These are phyloP conservation scores for Cariama cristata DNA, from an alignment of 2,113 vertebrate species.

Conservation along the genomic window DNA sequence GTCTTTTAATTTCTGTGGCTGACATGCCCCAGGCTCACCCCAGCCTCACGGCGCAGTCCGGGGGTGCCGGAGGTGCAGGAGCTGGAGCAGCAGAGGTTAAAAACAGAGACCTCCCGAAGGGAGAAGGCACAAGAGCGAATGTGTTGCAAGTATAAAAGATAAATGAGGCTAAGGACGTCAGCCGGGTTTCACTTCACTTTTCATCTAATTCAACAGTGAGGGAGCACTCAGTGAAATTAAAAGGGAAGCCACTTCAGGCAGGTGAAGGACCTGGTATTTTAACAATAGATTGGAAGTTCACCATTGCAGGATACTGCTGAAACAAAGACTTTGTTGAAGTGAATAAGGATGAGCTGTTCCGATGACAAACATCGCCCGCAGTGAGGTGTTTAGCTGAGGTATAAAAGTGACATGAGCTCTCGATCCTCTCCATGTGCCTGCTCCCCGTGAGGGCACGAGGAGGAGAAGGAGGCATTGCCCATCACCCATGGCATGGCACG, in stretches of 20 bases:
- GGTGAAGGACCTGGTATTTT: background rate
- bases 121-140: background rate
- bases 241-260: background rate
- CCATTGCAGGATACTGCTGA: background rate
- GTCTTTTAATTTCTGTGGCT: background rate
- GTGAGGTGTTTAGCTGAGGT: background rate
- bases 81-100: background rate
- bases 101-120: background rate
- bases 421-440: rapidly evolving
- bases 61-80: background rate
- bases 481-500: background rate
- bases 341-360: background rate
- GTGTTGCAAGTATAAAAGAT: background rate
- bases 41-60: rapidly evolving
- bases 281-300: background rate
- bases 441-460: rapidly evolving
- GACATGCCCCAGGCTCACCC: rapidly evolving
- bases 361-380: rapidly evolving
- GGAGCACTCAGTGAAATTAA: background rate
- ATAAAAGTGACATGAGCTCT: background rate
- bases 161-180: background rate
- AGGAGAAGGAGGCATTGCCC: background rate
- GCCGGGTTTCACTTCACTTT: background rate
- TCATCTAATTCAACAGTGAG: background rate
- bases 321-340: background rate